Base-by-base conservation (phyloP, 2,888 invertebrate species). In the Taenaris catops region DNA sequence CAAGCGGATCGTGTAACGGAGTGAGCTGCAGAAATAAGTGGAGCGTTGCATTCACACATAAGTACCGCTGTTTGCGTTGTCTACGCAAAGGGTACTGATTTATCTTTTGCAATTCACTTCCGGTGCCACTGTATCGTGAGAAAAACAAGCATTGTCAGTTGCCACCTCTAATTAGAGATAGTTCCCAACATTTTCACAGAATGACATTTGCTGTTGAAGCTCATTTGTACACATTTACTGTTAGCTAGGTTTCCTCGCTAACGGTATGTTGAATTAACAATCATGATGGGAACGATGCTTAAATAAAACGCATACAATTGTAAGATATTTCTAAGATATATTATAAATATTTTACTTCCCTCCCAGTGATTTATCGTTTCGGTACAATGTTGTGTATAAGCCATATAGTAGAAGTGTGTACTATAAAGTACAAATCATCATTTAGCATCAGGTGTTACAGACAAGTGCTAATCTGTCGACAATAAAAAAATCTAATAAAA, bases 31-130 rank as follows among this genome's bases (percentile, higher is more conserved):
- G 48, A 51, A 44, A 59, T 62, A 80, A 79, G 57, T 76, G 48
- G 80, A 78, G 74, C 81, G 65, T 72, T 73, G 63, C 71, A 68
- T 81, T 83, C 81, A 68, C 81, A 83, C 72, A 70, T 61, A 64
- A 63, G 63, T 63, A 57, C 67, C 60, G 63, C 61, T 62, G 56
- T 50, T 42, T 38, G 46, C 44, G 47, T 65, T 71, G 65, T 70
- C 69, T 71, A 63, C 60, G 58, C 58, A 41, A n/a, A n/a, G 58
- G 41, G 53, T 63, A 60, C 55, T 48, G 63, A 68, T 61, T 64
- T 69, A 67, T 69, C 61, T 68, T 63, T 55, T 63, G 63, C 61
- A 54, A 65, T 62, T 64, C 55, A 58, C 57, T 75, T 74, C 65
- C 66, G 61, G 56, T 49, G 57, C 49, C 48, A 51, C 49, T 53